Base-by-base conservation (phyloP, 2,113 vertebrate genomes). In the Oenanthe melanoleuca region DNA sequence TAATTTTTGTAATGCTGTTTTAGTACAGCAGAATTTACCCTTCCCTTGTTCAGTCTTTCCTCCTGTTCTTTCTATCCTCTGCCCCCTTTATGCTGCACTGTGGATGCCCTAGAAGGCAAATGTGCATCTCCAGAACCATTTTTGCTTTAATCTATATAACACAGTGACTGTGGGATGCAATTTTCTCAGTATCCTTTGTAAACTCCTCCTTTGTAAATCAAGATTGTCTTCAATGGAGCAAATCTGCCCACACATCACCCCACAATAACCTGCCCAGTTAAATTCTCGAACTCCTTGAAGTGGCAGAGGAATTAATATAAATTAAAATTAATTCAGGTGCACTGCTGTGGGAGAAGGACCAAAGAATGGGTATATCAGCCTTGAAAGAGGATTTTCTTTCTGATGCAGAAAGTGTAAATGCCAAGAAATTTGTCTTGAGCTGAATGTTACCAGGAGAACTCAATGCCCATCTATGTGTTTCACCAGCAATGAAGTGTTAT, bases 381-480 rank as follows among this genome's bases (percentile, higher is more conserved):
- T 73, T 63, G 56, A 69, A 92, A 81, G 31, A 61, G 14, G 28
- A n/a, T 69, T 87, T 93, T 73, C 59, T 44, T 87, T 78, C 55
- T 61, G 55, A 66, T 45, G n/a, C 14, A 69, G 28, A n/a, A 42
- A 65, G 21, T 20, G 19, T 57, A 34, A 80, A 65, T 47, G n/a
- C 33, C 45, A 84, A 69, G 20, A 31, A 87, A 63, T 33, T 71
- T 87, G 22, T 60, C 50, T 82, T 82, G 45, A 93, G 57, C 18
- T 42, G 57, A 64, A 80, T 22, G 50, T 77, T 63, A 73, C 33
- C 44, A 45, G 57, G 15, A 24, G 65, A 89, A 52, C 26, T 64
- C 44, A 38, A 4, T 26, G 40, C 23, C 70, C 26, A 24, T 19
- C 31, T 0, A 0, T 31, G 28, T 29, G 34, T 65, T 49, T 34